Conservation (phyloP, 2,888 invertebrate species). For the Chloromyia formosa region DNA sequence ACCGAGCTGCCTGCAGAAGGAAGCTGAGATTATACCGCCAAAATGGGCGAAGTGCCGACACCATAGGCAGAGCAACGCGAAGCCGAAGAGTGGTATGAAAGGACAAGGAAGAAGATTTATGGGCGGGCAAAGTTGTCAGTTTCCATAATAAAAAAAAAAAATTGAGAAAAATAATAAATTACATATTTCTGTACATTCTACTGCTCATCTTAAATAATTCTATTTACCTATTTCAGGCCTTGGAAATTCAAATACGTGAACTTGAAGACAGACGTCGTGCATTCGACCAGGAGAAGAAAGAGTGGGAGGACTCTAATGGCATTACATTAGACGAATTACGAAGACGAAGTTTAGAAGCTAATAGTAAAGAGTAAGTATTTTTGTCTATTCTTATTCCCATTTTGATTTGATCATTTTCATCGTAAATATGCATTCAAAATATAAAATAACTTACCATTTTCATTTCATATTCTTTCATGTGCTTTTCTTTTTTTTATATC, state of each 20-base stretch:
- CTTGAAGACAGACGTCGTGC: slow-evolving; percentile 87
- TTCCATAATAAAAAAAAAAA: no score
- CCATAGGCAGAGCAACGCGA: no score
- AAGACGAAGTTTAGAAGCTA: slow-evolving; percentile 86
- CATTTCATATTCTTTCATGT: slow-evolving; percentile 5
- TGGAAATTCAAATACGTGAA: slow-evolving; percentile 91
- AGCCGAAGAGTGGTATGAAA: no score
- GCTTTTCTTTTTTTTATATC: neutral
- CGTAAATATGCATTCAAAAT: slow-evolving; percentile 3
- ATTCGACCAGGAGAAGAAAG: slow-evolving; percentile 84
- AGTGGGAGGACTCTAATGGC: slow-evolving; percentile 91
- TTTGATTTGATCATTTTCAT: neutral
- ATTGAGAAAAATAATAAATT: no score
- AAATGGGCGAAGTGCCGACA: no score
- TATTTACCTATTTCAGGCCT: slow-evolving; percentile 66
- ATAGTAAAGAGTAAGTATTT: slow-evolving; percentile 82
- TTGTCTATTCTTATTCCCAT: slow-evolving; percentile 8
- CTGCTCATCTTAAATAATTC: no score
- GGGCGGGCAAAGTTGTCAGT: no score
- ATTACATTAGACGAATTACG: slow-evolving; percentile 89
- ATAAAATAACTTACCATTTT: slow-evolving; percentile 29
- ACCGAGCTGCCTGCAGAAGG: no score
- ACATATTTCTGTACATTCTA: no score
- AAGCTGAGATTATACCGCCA: no score
- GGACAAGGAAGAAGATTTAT: no score